These are phyloP conservation scores for Neogobius melanostomus DNA, from an alignment of 2,113 vertebrate species.

Conservation along the genomic window DNA sequence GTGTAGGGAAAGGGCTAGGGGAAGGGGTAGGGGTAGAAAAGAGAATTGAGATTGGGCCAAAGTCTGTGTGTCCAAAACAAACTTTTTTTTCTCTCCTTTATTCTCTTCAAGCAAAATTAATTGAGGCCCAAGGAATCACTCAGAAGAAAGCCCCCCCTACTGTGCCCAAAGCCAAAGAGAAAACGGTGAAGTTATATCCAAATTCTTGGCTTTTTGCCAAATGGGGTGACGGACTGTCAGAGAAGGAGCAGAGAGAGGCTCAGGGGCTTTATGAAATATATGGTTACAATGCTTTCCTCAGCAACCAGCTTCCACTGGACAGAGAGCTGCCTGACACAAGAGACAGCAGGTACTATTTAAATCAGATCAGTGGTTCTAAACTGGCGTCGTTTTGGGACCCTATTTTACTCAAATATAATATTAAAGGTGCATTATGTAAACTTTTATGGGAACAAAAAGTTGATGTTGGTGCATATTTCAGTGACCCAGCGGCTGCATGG, in stretches of 20 bases:
- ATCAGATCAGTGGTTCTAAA: neutral
- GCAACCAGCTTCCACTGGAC: conserved; percentile 59
- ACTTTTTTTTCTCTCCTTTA: conserved; percentile 4
- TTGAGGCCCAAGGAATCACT: conserved; percentile 14
- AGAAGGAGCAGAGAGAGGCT: conserved; percentile 62
- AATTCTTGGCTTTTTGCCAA: conserved; percentile 56
- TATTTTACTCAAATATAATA: too few relatives aligned
- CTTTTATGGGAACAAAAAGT: too few relatives aligned
- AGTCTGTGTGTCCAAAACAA: neutral
- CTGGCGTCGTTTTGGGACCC: neutral
- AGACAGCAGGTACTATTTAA: conserved; percentile 42
- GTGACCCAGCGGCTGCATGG: too few relatives aligned
- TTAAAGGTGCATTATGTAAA: too few relatives aligned
- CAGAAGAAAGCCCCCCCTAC: neutral
- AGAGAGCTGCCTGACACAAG: conserved; percentile 61
- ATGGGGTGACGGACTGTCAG: conserved; percentile 62
- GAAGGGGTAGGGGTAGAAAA: too few relatives aligned
- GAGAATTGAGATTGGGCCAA: too few relatives aligned
- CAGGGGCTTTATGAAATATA: conserved; percentile 60
- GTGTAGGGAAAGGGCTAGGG: too few relatives aligned
- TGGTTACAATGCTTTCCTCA: conserved; percentile 71
- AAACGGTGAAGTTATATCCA: conserved; percentile 45
- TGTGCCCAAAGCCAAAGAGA: neutral
- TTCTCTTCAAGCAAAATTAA: conserved; percentile 31
- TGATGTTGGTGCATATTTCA: too few relatives aligned